phyloP scores from a whole-genome alignment of 2,888 invertebrate species.

The Drosophila fulvimacula region DNA sequence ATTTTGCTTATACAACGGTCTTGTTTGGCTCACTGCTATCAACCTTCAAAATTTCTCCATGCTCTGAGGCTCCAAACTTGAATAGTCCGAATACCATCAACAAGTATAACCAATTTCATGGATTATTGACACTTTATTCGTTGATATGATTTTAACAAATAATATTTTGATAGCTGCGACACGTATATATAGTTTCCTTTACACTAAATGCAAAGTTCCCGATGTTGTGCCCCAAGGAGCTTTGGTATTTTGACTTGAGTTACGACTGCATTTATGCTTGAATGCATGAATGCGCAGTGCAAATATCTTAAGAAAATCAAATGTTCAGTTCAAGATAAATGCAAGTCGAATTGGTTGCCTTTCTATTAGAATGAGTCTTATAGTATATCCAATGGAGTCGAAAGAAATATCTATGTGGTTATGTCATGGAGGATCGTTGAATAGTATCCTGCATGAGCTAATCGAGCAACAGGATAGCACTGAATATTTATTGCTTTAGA shows the following conservation, averaged over 20 bases:
- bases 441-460: no score
- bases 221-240: not conserved
- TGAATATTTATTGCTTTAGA: not conserved
- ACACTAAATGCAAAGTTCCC: not conserved
- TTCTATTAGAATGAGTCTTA: no score
- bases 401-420: no score
- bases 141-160: constrained; percentile 5
- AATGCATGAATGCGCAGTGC: not conserved
- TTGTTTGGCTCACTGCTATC: constrained; percentile 1
- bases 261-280: not conserved
- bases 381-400: no score
- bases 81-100: not conserved
- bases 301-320: no score
- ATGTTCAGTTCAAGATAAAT: not conserved
- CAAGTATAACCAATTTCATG: constrained; percentile 1
- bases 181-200: not conserved
- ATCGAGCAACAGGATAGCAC: no score
- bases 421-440: no score
- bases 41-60: constrained; percentile 5
- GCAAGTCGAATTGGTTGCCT: no score
- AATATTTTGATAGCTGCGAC: not conserved
- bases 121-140: constrained; percentile 9
- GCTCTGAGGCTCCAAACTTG: not conserved
- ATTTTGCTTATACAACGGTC: constrained; percentile 1
- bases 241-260: no score